These are phyloP conservation scores for Ischnus inquisitorius DNA, from an alignment of 2,888 invertebrate genomes.

Conservation along the genomic window DNA sequence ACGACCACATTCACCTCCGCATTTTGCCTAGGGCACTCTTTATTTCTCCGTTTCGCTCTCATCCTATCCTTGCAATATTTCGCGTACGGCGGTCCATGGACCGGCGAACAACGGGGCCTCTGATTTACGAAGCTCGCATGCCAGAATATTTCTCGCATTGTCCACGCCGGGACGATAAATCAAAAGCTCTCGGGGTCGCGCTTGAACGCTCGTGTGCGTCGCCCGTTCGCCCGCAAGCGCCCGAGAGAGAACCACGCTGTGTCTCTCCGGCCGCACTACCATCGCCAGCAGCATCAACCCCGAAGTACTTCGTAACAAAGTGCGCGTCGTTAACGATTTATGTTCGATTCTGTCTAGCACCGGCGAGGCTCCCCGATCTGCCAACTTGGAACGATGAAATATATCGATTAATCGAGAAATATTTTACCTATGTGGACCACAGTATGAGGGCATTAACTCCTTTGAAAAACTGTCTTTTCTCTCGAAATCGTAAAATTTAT, in stretches of 20 bases:
- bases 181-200: conserved; percentile 74
- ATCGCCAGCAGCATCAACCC: conserved; percentile 36
- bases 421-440: not conserved
- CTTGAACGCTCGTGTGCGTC: conserved; percentile 48
- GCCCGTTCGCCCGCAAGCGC: conserved; percentile 44
- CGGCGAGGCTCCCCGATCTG: conserved; percentile 48
- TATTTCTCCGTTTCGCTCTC: conserved; percentile 42
- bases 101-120: conserved; percentile 76
- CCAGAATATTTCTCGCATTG: conserved; percentile 83
- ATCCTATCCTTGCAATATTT: conserved; percentile 73
- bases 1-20: conserved; percentile 28
- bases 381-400: conserved; percentile 50
- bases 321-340: conserved; percentile 81
- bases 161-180: conserved; percentile 82
- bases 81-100: conserved; percentile 71
- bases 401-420: conserved; percentile 35
- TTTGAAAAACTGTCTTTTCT: not conserved
- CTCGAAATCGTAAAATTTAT: not conserved
- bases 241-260: conserved; percentile 30
- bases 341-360: conserved; percentile 76
- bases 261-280: conserved; percentile 17
- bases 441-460: not conserved
- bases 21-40: conserved; percentile 55
- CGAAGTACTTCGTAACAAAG: conserved; percentile 77
- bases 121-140: conserved; percentile 81